Conservation (phyloP, 2,888 invertebrate genomes). For the Macrophya annulata region DNA sequence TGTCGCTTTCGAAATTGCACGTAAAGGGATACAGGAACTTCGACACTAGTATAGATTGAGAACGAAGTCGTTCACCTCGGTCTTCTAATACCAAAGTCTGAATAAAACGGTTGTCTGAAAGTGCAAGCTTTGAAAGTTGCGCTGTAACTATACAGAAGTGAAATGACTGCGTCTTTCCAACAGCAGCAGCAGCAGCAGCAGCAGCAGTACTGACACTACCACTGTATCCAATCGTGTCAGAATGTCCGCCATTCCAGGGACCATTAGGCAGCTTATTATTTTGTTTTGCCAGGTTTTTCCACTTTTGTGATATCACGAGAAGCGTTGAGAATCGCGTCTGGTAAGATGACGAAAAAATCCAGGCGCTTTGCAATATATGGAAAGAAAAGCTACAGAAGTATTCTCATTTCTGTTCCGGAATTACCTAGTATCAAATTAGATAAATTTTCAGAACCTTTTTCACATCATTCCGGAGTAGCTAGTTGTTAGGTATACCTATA, state of each 20-base stretch:
- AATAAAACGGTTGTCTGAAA: constrained; percentile 28
- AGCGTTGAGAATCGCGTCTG: constrained; percentile 42
- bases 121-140: constrained; percentile 45
- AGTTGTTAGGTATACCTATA: not conserved
- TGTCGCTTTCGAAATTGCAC: not conserved
- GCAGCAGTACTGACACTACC: constrained; percentile 56
- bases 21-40: not conserved
- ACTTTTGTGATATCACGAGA: constrained; percentile 32
- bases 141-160: constrained; percentile 28
- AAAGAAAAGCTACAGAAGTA: not conserved
- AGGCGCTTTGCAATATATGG: not conserved
- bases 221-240: constrained; percentile 74
- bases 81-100: constrained; percentile 19
- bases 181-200: constrained; percentile 5
- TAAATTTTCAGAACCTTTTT: not conserved
- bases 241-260: constrained; percentile 73
- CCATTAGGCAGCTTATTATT: constrained; percentile 75
- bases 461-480: not conserved
- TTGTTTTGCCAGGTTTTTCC: constrained; percentile 67
- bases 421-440: constrained; percentile 5
- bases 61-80: constrained; percentile 25
- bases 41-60: constrained; percentile 12
- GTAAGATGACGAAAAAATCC: constrained; percentile 40
- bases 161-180: constrained; percentile 15
- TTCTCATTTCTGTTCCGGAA: not conserved